Evolutionary conservation across 1,140 invertebrate genomes (phyloP).

Genomic region (Halyomorpha halys): DNA sequence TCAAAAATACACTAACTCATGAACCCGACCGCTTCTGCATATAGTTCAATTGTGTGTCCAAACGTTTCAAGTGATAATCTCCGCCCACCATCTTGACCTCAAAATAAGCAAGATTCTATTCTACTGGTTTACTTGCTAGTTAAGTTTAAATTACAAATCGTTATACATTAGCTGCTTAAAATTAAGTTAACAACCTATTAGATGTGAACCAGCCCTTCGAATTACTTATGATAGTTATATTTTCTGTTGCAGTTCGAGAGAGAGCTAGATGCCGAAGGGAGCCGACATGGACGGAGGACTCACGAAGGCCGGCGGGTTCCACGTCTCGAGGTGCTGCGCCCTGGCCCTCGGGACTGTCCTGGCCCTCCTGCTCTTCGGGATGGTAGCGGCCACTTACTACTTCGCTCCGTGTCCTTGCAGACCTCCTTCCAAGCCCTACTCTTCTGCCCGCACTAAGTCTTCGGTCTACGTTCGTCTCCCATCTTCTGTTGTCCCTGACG

Average conservation of each 20-base stretch:
- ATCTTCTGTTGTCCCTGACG: constrained; percentile 12
- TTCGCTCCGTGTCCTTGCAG: constrained; percentile 5
- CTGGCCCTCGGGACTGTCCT: neutral
- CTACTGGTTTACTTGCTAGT: too few species aligned
- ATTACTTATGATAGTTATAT: too few species aligned
- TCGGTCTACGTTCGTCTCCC: constrained; percentile 7
- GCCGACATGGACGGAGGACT: neutral
- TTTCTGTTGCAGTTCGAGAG: neutral
- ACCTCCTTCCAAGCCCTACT: neutral
- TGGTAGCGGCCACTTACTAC: neutral
- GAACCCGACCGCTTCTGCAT: too few species aligned
- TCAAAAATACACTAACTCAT: too few species aligned
- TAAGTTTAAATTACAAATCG: too few species aligned
- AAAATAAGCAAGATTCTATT: too few species aligned
- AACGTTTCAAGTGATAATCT: too few species aligned
- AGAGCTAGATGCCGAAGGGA: neutral
- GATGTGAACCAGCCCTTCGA: too few species aligned
- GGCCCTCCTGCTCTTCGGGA: neutral
- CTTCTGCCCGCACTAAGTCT: neutral
- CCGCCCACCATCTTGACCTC: too few species aligned
- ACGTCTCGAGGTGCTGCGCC: neutral
- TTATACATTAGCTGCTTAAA: too few species aligned
- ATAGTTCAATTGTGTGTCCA: too few species aligned
- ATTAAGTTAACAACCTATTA: too few species aligned
- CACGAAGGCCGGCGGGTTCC: neutral